Conservation (phyloP, 2,888 invertebrate genomes). For the Leucozona laternaria region DNA sequence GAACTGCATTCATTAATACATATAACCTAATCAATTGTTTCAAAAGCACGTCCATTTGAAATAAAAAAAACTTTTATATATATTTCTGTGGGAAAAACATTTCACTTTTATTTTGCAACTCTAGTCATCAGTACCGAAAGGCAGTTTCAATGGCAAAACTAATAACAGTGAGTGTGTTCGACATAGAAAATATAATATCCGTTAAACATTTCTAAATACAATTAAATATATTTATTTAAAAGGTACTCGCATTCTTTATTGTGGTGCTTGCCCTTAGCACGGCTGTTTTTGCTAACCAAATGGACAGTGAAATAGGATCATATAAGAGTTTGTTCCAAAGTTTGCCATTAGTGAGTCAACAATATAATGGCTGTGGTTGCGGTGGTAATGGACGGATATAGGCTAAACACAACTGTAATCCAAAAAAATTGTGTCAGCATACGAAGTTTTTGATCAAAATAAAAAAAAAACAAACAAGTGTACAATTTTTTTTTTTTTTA, state of each 20-base stretch:
- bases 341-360: conserved; percentile 8
- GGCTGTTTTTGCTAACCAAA: conserved; percentile 13
- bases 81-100: conserved; percentile 5
- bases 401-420: neutral
- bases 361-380: conserved; percentile 37
- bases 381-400: conserved; percentile 5
- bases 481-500: conserved; percentile 16
- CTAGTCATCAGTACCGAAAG: conserved; percentile 14
- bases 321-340: conserved; percentile 12
- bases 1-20: conserved; percentile 42
- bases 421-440: conserved; percentile 36
- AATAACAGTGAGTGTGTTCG: conserved; percentile 47
- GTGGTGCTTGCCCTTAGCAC: conserved; percentile 39
- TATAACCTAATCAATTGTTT: conserved; percentile 32
- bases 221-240: neutral
- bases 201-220: neutral
- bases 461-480: conserved; percentile 51
- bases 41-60: conserved; percentile 46
- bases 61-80: conserved; percentile 15
- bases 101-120: conserved; percentile 15
- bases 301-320: neutral
- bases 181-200: neutral
- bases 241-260: conserved; percentile 53
- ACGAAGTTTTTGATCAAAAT: conserved; percentile 28
- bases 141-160: conserved; percentile 45